Conservation (phyloP, 1,140 invertebrate species). For the Cotesia chilonis region DNA sequence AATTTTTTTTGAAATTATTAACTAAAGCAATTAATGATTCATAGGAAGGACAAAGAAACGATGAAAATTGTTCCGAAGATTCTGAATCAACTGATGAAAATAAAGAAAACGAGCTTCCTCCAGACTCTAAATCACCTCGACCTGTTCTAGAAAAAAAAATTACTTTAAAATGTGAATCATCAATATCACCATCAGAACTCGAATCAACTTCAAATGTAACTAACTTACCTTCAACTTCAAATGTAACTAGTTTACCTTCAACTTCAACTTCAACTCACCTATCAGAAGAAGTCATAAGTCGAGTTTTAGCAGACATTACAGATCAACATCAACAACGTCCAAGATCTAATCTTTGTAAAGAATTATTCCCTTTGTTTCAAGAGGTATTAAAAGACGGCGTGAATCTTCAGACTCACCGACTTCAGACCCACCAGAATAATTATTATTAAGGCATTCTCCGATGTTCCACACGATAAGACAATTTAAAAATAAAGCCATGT, state of each 20-base stretch:
- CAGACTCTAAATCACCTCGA: background rate
- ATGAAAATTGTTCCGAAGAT: background rate
- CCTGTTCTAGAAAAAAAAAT: background rate
- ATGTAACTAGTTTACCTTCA: background rate
- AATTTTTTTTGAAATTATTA: background rate
- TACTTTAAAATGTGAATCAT: background rate
- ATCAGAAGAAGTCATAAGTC: background rate
- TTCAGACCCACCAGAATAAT: conserved; percentile 57
- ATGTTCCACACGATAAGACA: conserved; percentile 53
- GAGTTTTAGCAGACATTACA: conserved; percentile 9
- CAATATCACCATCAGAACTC: background rate
- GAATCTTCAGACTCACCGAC: conserved; percentile 48
- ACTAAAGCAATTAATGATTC: no score
- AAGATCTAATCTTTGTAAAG: background rate
- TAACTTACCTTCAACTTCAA: background rate
- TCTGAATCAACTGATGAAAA: background rate
- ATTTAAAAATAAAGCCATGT: conserved; percentile 55
- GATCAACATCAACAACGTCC: background rate
- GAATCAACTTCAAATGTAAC: background rate
- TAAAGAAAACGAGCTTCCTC: conserved; percentile 3
- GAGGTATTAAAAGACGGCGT: background rate
- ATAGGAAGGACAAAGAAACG: no score
- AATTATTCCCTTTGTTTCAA: background rate
- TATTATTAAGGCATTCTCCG: conserved; percentile 57
- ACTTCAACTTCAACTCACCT: background rate